A percentile compares a stretch with the other conserved stretches of the same genome.
Conservation (phyloP, 1,140 invertebrate genomes). For the Fopius arisanus region DNA sequence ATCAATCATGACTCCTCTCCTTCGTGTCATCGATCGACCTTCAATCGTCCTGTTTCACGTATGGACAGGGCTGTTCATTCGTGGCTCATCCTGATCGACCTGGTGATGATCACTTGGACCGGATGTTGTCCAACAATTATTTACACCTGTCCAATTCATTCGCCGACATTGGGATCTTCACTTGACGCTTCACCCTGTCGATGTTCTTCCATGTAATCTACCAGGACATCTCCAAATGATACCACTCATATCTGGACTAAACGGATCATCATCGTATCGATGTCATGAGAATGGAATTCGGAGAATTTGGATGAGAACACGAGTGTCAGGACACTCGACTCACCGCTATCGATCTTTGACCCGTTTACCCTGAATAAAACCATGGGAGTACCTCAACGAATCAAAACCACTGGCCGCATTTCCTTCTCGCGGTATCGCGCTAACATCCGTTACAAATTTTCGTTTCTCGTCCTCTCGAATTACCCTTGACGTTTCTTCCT, state of each 20-base stretch:
- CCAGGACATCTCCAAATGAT: not conserved
- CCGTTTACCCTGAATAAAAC: slow-evolving; percentile 36
- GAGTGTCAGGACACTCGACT: slow-evolving; percentile 21
- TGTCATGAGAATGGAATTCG: not conserved
- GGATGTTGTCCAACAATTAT: not conserved
- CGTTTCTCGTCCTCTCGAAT: not conserved
- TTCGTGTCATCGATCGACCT: slow-evolving; percentile 15
- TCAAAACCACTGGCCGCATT: not conserved
- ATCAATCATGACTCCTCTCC: not conserved
- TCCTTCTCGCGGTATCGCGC: not conserved
- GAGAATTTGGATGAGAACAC: not conserved
- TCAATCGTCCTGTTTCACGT: not conserved
- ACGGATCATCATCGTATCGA: not conserved
- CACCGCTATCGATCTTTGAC: slow-evolving; percentile 51
- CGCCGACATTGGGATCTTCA: not conserved
- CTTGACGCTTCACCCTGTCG: not conserved
- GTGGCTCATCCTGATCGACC: slow-evolving; percentile 8
- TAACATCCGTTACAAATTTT: not conserved
- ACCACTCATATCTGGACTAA: not conserved
- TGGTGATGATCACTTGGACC: not conserved
- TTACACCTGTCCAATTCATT: not conserved
- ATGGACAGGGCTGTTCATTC: not conserved
- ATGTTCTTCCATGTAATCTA: not conserved
- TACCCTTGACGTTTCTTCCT: not conserved
- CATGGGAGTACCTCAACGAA: slow-evolving; percentile 19